Evolutionary conservation across 2,888 invertebrate species (phyloP).

Genomic region (Tortrix viridana): DNA sequence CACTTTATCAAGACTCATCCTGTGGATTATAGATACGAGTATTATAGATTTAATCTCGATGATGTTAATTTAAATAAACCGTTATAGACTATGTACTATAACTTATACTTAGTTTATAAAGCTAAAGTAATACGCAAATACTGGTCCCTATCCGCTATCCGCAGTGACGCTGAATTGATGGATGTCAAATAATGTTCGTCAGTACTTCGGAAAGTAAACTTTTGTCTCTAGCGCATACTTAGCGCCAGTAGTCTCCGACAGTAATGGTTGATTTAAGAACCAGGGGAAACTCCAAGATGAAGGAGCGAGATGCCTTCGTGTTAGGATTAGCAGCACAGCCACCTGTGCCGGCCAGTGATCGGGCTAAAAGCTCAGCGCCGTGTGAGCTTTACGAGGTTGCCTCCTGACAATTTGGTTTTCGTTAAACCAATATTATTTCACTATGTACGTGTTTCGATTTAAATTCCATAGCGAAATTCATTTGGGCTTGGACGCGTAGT

Average conservation of each 20-base stretch:
- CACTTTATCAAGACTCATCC: no score
- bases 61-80: no score
- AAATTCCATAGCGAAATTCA: not conserved
- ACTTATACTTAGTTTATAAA: no score
- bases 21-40: no score
- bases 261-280: slow-evolving; percentile 28
- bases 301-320: slow-evolving; percentile 30
- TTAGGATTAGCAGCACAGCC: slow-evolving; percentile 29
- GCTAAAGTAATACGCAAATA: no score
- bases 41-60: no score
- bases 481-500: no score
- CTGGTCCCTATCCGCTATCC: no score
- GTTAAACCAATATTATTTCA: slow-evolving; percentile 12
- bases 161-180: no score
- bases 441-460: slow-evolving; percentile 21
- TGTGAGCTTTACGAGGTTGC: slow-evolving; percentile 13
- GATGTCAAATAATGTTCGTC: no score
- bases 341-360: slow-evolving; percentile 28
- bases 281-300: slow-evolving; percentile 26
- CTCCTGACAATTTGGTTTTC: slow-evolving; percentile 11
- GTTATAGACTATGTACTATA: no score
- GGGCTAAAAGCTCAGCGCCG: slow-evolving; percentile 28
- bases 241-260: not conserved
- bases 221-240: not conserved
- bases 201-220: no score